These are phyloP conservation scores for Latrodectus hesperus DNA, from an alignment of 2,888 invertebrate genomes.

Conservation along the genomic window DNA sequence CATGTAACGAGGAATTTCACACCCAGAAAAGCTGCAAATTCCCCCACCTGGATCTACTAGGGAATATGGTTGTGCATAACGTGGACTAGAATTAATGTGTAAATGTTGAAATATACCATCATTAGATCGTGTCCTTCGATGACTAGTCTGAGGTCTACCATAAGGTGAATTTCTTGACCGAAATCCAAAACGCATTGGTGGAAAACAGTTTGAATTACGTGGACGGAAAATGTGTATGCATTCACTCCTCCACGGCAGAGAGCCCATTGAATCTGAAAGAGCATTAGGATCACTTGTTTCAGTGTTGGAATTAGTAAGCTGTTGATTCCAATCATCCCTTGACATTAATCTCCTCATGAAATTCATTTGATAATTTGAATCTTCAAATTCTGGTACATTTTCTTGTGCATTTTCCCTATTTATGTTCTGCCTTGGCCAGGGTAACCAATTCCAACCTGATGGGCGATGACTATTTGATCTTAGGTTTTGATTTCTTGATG, in stretches of 20 bases:
- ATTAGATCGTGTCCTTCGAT: constrained; percentile 70
- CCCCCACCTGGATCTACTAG: constrained; percentile 37
- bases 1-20: constrained; percentile 75
- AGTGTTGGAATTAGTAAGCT: constrained; percentile 6
- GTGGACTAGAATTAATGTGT: constrained; percentile 59
- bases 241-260: constrained; percentile 65
- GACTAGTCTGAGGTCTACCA: constrained; percentile 36
- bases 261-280: constrained; percentile 33
- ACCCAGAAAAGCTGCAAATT: constrained; percentile 53
- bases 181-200: constrained; percentile 46
- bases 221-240: constrained; percentile 67
- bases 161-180: constrained; percentile 53
- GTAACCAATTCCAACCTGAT: constrained; percentile 67
- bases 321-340: constrained; percentile 58
- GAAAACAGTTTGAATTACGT: constrained; percentile 38
- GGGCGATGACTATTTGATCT: constrained; percentile 20
- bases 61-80: constrained; percentile 61
- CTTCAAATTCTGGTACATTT: background rate
- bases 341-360: constrained; percentile 65
- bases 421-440: constrained; percentile 59
- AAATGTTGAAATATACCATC: constrained; percentile 70
- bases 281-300: constrained; percentile 23
- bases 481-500: background rate
- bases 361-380: constrained; percentile 17
- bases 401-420: background rate